A percentile compares a stretch with the other conserved stretches of the same genome.
phyloP scores from a whole-genome alignment of 2,113 vertebrate species.

The Malurus melanocephalus region DNA sequence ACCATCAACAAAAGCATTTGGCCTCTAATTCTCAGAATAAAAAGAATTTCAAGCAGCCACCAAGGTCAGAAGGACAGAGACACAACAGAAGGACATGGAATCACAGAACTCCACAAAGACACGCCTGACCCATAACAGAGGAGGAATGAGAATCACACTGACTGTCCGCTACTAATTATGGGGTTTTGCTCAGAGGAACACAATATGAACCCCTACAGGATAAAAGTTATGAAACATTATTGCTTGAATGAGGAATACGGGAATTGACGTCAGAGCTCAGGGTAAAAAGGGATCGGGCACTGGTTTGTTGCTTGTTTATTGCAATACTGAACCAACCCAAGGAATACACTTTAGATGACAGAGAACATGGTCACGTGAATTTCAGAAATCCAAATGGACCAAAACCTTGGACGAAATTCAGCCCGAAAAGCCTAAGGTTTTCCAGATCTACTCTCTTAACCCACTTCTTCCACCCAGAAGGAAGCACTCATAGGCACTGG shows the following conservation, averaged over 20 bases:
- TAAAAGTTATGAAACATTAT: not conserved
- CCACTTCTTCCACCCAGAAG: no score
- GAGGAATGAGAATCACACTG: not conserved
- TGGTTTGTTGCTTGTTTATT: not conserved
- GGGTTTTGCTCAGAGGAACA: not conserved
- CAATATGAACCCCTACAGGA: no score
- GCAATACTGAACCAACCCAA: not conserved
- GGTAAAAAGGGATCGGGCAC: not conserved
- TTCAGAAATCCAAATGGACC: not conserved
- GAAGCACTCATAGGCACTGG: no score
- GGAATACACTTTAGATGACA: not conserved
- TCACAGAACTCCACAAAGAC: not conserved
- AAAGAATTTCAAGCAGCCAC: not conserved
- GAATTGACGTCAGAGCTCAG: no score
- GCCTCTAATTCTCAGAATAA: not conserved
- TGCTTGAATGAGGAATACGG: not conserved
- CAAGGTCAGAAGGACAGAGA: not conserved
- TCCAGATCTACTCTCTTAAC: not conserved
- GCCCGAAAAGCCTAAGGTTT: accelerated
- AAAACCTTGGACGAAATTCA: not conserved
- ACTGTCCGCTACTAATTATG: not conserved
- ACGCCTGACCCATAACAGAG: accelerated
- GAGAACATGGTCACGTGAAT: not conserved
- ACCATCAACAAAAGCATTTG: not conserved
- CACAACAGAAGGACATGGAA: not conserved